Evolutionary conservation across 2,888 invertebrate species (phyloP), one percentile per base, ranked within the genome.

Genomic region (Heliconius sara): DNA sequence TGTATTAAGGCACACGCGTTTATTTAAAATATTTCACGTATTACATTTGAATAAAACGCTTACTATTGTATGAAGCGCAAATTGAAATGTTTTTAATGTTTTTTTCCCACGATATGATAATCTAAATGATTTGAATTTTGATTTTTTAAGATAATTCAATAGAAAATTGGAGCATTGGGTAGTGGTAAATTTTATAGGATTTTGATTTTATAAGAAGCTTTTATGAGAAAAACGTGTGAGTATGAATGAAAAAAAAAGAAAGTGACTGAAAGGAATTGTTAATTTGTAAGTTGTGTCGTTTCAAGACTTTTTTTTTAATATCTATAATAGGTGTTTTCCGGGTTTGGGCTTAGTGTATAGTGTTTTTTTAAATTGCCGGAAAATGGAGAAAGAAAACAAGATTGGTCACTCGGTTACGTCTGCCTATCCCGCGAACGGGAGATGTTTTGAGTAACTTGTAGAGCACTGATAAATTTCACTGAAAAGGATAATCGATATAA

Each of bases 401-500:
- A n/a, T 60, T 60, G 10, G 60, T 60, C 60, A n/a, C 60, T n/a
- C 12, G n/a, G 10, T 22, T 22, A 5, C 52, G n/a, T 25, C 25
- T 25, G 13, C 34, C 7, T 3, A 30, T 27, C 27, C 19, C 2
- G 16, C 25, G 47, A 47, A 52, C 27, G 13, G 25, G 7, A 39
- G n/a, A 47, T n/a, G 3, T 47, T 47, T 19, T 16, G 16, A 30
- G 1, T 25, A 52, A 30, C 3, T 12, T 52, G n/a, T 34, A 72
- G 43, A 63, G 47, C 75, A 63, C 39, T 47, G 25, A 65, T 43
- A 75, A 34, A 65, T 65, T 66, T 63, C 65, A 74, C 74, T 43
- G 75, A 66, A 75, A 75, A 75, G 75, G 75, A 75, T 75, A 75
- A 75, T 66, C 27, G 22, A 30, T 75, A 22, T 52, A 19, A 52